Evolutionary conservation across 1,140 invertebrate species (phyloP).

Genomic region (Myzus persicae): DNA sequence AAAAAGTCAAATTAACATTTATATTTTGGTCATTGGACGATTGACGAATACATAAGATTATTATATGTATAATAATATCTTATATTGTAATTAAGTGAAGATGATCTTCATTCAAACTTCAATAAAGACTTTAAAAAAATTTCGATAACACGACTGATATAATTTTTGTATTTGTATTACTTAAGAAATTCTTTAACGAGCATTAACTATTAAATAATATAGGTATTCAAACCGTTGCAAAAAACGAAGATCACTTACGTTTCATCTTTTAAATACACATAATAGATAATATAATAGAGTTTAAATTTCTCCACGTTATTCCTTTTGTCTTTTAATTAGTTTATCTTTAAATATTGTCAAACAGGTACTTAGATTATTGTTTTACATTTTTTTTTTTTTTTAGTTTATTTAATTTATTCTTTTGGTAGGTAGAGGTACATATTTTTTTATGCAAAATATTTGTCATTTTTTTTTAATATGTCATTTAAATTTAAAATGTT

Average conservation of each 20-base stretch:
- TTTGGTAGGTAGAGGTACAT: neutral
- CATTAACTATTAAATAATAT: neutral
- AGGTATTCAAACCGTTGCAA: neutral
- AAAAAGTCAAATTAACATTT: too few species aligned
- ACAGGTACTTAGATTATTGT: conserved; percentile 3
- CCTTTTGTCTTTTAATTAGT: neutral
- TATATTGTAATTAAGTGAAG: neutral
- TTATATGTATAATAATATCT: too few species aligned
- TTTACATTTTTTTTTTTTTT: conserved; percentile 24
- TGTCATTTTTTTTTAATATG: neutral
- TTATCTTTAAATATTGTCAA: conserved; percentile 9
- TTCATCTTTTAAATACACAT: too few species aligned
- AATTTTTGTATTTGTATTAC: neutral
- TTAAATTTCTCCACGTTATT: neutral
- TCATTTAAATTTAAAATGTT: conserved; percentile 4
- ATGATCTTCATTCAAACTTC: neutral
- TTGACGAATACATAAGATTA: too few species aligned
- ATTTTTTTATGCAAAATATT: conserved; percentile 1
- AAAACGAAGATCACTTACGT: neutral
- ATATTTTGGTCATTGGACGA: too few species aligned
- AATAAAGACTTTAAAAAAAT: neutral
- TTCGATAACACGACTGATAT: neutral
- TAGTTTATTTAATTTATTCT: conserved; percentile 20
- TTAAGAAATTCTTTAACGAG: neutral
- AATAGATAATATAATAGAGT: neutral